These are phyloP conservation scores for Theocolax elegans DNA, from an alignment of 1,140 invertebrate species.

Conservation along the genomic window DNA sequence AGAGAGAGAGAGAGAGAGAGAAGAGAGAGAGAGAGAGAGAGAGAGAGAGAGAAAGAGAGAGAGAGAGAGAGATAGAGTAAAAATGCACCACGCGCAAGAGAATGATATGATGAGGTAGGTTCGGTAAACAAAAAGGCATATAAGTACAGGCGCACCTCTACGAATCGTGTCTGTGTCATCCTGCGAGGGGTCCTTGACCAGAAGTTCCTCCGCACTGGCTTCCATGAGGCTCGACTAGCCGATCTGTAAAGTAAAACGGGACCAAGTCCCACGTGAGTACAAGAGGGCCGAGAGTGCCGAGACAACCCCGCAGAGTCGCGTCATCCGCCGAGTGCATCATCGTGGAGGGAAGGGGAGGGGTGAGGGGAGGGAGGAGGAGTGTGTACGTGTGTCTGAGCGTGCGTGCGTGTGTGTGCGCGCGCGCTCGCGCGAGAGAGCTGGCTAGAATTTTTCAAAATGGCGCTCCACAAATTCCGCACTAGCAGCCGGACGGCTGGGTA, in stretches of 20 bases:
- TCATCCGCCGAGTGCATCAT: conserved; percentile 3
- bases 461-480: conserved; percentile 61
- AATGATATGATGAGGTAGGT: no score
- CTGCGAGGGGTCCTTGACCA: conserved; percentile 61
- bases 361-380: conserved; percentile 9
- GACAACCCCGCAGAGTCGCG: not conserved
- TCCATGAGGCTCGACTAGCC: conserved; percentile 61
- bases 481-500: conserved; percentile 50
- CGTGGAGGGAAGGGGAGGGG: not conserved
- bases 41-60: no score
- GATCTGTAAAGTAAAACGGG: conserved; percentile 49
- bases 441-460: conserved; percentile 65
- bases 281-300: not conserved
- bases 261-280: conserved; percentile 18
- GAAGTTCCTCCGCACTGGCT: conserved; percentile 61
- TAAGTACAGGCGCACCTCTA: no score
- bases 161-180: conserved; percentile 51
- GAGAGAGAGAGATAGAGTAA: no score
- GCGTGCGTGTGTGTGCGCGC: conserved; percentile 28
- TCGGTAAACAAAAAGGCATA: no score
- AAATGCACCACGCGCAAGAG: no score
- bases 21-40: no score
- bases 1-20: no score
- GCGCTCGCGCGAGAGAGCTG: conserved; percentile 35
- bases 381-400: conserved; percentile 25